Percentiles rank a stretch among this genome's conserved stretches.
phyloP scores from a whole-genome alignment of 64 coral and sea anemone genomes.

The Pachyseris speciosa region DNA sequence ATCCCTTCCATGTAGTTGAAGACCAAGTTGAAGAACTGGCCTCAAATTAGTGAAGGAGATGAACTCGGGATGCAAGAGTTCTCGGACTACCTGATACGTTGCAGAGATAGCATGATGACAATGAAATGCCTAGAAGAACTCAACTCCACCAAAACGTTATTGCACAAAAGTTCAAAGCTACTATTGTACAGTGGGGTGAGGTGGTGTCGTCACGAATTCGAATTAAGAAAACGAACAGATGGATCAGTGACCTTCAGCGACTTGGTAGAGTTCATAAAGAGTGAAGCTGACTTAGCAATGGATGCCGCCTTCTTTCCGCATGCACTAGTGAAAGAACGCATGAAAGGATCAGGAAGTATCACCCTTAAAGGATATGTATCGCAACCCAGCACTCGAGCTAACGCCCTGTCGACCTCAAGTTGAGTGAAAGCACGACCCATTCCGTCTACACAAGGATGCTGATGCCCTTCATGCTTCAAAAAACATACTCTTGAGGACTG shows the following conservation, averaged over 20 bases:
- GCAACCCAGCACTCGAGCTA: no score
- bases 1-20: constrained; percentile 44
- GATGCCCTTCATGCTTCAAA: background rate
- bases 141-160: background rate
- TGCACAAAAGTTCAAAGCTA: constrained; percentile 36
- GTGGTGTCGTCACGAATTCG: constrained; percentile 59
- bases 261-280: background rate
- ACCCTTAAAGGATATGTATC: no score
- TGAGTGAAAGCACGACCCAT: no score
- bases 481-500: no score
- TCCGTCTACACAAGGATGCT: background rate
- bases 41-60: no score
- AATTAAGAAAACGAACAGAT: background rate
- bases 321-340: no score
- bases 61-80: no score
- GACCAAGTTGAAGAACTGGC: background rate
- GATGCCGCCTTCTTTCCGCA: background rate
- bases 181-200: constrained; percentile 52
- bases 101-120: no score
- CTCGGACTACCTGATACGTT: no score
- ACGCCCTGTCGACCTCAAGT: no score
- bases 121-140: no score
- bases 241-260: background rate
- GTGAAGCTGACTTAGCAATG: background rate
- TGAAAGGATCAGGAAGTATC: no score